These are phyloP conservation scores for Agapostemon virescens DNA, from an alignment of 2,888 invertebrate genomes.

Conservation along the genomic window DNA sequence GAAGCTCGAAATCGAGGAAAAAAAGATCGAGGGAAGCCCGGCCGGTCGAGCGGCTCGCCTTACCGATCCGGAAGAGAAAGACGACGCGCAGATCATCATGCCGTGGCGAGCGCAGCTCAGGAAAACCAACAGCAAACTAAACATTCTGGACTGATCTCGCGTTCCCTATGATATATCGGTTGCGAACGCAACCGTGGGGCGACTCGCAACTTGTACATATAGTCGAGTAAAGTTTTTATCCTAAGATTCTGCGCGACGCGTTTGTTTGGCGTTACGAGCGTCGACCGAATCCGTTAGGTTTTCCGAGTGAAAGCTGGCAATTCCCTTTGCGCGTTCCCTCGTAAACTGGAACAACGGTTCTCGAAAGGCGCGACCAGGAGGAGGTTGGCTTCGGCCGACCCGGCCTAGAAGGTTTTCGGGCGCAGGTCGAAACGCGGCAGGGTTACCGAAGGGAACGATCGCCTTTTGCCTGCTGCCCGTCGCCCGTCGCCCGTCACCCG, in stretches of 20 bases:
- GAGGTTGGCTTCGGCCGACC: background rate
- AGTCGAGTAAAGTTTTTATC: constrained; percentile 42
- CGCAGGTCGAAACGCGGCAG: background rate
- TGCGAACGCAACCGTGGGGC: background rate
- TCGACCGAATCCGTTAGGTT: background rate
- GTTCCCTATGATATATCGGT: background rate
- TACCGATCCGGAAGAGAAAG: background rate
- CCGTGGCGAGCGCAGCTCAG: constrained; percentile 94
- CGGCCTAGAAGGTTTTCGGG: background rate
- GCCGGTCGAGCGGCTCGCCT: background rate
- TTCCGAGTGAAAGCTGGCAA: background rate
- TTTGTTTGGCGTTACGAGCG: background rate
- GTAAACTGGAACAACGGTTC: background rate
- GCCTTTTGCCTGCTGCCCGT: background rate
- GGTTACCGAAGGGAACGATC: background rate
- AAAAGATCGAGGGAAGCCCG: constrained; percentile 19
- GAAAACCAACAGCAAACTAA: constrained; percentile 94
- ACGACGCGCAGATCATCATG: constrained; percentile 88
- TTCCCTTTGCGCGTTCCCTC: background rate
- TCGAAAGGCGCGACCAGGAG: background rate
- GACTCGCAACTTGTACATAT: constrained; percentile 36
- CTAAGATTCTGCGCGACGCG: background rate
- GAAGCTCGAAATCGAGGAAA: constrained; percentile 31
- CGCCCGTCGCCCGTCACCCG: background rate
- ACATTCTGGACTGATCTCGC: constrained; percentile 85